Evolutionary conservation across 2,888 invertebrate genomes (phyloP).

Genomic region (Salticus scenicus): DNA sequence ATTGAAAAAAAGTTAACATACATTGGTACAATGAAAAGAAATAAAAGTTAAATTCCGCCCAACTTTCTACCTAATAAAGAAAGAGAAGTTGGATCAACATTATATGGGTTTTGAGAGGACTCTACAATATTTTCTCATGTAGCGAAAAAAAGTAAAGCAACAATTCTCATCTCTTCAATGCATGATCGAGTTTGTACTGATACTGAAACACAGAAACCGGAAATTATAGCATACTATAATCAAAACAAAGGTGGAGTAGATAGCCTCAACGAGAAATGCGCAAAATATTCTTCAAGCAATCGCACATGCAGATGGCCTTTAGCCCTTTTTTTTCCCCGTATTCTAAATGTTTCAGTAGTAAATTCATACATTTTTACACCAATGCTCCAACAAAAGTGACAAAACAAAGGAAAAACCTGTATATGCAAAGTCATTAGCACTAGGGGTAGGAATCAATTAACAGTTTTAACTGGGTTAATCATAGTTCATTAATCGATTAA

Average conservation of each 20-base stretch:
- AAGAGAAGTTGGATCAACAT: conserved; percentile 6
- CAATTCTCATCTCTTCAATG: neutral
- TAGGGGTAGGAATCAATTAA: no score
- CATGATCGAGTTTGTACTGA: neutral
- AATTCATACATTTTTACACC: no score
- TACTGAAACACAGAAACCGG: neutral
- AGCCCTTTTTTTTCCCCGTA: neutral
- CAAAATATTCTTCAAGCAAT: neutral
- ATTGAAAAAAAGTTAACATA: no score
- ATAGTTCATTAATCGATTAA: no score
- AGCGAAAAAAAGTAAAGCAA: neutral
- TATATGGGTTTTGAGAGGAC: neutral
- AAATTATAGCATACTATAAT: neutral
- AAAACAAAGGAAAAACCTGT: no score
- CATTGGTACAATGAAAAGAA: neutral
- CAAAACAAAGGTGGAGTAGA: neutral
- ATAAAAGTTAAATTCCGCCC: neutral
- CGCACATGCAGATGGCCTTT: neutral
- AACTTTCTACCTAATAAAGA: neutral
- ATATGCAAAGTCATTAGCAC: no score
- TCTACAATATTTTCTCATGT: neutral
- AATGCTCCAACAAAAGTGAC: no score
- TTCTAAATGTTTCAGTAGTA: neutral
- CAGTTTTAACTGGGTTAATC: no score
- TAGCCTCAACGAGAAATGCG: neutral